Evolutionary conservation across 1,140 invertebrate species (phyloP).

Genomic region (Caerostris extrusa): DNA sequence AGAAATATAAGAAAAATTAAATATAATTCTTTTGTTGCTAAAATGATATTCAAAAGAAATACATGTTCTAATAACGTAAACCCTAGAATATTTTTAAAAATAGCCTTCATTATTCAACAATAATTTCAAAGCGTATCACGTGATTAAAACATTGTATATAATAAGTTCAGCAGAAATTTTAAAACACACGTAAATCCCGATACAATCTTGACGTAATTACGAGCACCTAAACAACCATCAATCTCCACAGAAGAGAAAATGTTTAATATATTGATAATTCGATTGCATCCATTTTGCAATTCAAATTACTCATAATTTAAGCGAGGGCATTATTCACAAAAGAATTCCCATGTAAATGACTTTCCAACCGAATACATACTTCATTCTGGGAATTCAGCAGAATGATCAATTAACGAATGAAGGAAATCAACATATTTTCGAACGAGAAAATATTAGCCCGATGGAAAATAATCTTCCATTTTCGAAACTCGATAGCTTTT

Average conservation of each 20-base stretch:
- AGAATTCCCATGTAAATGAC: neutral
- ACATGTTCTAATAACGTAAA: no score
- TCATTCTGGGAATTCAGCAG: neutral
- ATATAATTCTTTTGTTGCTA: no score
- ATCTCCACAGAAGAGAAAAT: neutral
- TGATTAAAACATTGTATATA: no score
- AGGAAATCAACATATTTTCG: neutral
- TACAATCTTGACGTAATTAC: neutral
- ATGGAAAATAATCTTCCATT: conserved; percentile 22
- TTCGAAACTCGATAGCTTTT: conserved; percentile 51
- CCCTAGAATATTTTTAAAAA: no score
- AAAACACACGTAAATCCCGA: neutral
- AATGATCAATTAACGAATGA: conserved; percentile 40
- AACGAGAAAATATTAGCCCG: neutral
- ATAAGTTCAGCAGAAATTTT: no score
- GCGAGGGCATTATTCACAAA: neutral
- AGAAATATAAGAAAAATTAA: no score
- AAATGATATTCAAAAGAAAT: no score
- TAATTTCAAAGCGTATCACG: no score
- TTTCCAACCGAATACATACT: neutral
- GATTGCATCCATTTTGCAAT: neutral
- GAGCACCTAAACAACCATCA: neutral
- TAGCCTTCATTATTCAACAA: no score
- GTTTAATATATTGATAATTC: neutral
- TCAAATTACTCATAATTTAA: neutral